phyloP scores from a whole-genome alignment of 2,888 invertebrate genomes.

The Xestia c-nigrum region DNA sequence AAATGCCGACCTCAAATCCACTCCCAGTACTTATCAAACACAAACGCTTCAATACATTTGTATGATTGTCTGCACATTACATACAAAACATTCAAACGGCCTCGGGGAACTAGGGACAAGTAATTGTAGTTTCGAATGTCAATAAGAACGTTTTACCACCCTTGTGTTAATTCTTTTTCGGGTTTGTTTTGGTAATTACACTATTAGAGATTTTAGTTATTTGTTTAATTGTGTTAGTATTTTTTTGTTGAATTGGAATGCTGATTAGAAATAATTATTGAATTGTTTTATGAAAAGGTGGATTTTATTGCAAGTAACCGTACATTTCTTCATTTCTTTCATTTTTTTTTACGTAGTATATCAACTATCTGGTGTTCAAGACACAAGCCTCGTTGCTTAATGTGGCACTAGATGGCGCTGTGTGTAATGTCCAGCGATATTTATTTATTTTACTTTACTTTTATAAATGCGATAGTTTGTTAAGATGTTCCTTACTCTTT shows the following conservation, averaged over 20 bases:
- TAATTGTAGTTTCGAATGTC: constrained; percentile 69
- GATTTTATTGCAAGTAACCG: background rate
- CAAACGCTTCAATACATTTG: constrained; percentile 58
- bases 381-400: too few species aligned
- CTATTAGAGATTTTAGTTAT: constrained; percentile 40
- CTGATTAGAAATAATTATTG: background rate
- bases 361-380: too few species aligned
- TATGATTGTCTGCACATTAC: constrained; percentile 54
- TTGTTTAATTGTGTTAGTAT: constrained; percentile 20
- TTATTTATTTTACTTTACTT: too few species aligned
- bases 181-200: constrained; percentile 60
- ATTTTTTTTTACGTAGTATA: too few species aligned
- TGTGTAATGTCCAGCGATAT: too few species aligned
- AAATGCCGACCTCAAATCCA: constrained; percentile 9
- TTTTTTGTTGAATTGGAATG: too few species aligned
- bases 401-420: too few species aligned
- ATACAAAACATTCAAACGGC: constrained; percentile 46
- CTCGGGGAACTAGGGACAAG: constrained; percentile 48
- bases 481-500: too few species aligned
- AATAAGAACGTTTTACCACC: constrained; percentile 54
- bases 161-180: constrained; percentile 56
- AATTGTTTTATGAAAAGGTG: background rate
- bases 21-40: constrained; percentile 31
- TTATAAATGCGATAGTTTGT: too few species aligned
- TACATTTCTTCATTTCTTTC: too few species aligned